Evolutionary conservation across 2,797 vertebrate species (phyloP).

Genomic region (Poeciliopsis turneri): DNA sequence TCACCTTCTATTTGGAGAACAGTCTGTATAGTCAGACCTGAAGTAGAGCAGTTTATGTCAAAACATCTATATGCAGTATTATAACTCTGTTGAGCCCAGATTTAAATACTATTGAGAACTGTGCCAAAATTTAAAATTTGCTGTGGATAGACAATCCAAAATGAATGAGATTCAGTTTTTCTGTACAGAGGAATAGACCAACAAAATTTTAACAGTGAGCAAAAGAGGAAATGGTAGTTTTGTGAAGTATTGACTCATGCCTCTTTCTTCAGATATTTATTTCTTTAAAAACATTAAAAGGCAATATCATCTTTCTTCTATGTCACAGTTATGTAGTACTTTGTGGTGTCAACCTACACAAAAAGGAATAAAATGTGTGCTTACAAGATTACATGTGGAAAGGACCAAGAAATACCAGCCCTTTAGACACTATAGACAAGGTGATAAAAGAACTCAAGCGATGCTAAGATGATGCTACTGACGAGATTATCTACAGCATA

Average conservation of each 20-base stretch:
- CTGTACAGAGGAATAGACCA: background rate
- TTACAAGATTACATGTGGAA: background rate
- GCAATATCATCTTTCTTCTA: background rate
- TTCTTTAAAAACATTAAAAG: background rate
- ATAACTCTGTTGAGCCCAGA: background rate
- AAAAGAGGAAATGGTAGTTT: background rate
- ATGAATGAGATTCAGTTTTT: background rate
- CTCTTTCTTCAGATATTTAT: background rate
- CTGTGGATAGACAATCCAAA: background rate
- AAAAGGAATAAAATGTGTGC: background rate
- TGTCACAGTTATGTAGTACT: background rate
- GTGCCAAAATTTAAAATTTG: background rate
- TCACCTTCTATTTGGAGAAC: background rate
- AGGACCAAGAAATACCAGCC: background rate
- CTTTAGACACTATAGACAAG: slow-evolving; percentile 9
- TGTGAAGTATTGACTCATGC: background rate
- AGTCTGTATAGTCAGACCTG: background rate
- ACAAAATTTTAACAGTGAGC: background rate
- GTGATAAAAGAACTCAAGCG: slow-evolving; percentile 42
- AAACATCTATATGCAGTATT: background rate
- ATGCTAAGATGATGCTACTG: slow-evolving; percentile 33
- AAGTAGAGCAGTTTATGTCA: background rate
- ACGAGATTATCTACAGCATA: slow-evolving; percentile 24
- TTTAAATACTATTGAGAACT: background rate
- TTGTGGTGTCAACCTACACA: background rate